Conservation (phyloP, 1,140 invertebrate species). For the Lanistes nyassanus region DNA sequence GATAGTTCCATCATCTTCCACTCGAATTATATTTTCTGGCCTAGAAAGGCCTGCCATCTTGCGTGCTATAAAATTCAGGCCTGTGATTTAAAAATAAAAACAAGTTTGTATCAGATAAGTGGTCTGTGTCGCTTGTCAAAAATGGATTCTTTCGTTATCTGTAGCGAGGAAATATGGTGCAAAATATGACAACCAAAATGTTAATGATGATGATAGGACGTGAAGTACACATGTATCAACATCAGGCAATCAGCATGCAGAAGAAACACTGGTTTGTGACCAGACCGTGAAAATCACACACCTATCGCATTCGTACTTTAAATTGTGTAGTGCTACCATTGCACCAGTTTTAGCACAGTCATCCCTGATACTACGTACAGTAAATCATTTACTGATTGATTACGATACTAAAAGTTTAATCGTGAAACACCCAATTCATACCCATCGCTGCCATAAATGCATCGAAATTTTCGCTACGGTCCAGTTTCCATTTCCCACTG, state of each 20-base stretch:
- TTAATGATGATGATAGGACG: neutral
- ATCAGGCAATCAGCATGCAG: neutral
- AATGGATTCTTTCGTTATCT: no score
- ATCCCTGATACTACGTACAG: neutral
- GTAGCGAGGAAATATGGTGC: neutral
- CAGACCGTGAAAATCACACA: neutral
- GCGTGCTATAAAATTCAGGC: constrained; percentile 40
- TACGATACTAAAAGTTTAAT: neutral
- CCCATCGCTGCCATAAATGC: constrained; percentile 50
- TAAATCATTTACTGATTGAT: neutral
- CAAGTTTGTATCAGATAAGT: neutral
- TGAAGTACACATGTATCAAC: neutral
- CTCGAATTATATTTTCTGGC: constrained; percentile 37
- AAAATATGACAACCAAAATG: neutral
- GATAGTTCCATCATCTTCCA: constrained; percentile 35
- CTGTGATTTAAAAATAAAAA: constrained; percentile 26
- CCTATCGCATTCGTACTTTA: no score
- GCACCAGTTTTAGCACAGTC: neutral
- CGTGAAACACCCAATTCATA: constrained; percentile 27
- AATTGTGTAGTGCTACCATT: no score
- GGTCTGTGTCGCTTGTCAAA: no score
- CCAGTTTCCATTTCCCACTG: constrained; percentile 52
- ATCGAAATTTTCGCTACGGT: constrained; percentile 54
- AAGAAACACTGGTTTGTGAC: neutral
- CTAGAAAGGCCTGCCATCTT: constrained; percentile 41